Base-by-base conservation (phyloP, 2,797 vertebrate genomes). In the Myiotriccus ornatus region DNA sequence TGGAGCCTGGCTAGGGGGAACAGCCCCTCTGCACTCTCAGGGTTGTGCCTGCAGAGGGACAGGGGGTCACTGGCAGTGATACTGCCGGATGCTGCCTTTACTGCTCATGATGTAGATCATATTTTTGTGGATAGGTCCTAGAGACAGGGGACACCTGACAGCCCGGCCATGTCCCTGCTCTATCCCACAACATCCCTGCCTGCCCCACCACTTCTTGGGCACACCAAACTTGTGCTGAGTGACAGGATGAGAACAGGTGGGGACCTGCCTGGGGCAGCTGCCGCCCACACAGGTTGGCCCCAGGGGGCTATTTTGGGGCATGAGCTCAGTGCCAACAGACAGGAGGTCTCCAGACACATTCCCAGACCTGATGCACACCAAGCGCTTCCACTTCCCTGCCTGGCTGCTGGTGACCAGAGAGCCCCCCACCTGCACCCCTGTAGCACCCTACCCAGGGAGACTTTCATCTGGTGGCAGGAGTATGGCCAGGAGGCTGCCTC, bases 311-410 rank as follows among this genome's bases (percentile, higher is more conserved):
- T 97, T 97, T 97, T 55, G 59, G 87, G 96, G 94, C 64, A 52
- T 97, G 95, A 97, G 94, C 93, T 97, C 94, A 96, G 44, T 25
- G 69, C 90, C 94, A 95, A 94, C 96, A 94, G 86, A 90, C n/a
- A 2, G 28, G 44, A 60, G 44, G 34, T 71, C 35, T 43, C 79
- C 18, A 52, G 49, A 49, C 6, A 10, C 32, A 65, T 96, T 91
- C 78, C 60, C 6, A 20, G 50, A 49, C 25, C 44, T 53, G n/a
- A 12, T 14, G 18, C 59, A 59, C 3, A 20, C 64, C 37, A 43
- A 43, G 32, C 3, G 1, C 34, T 39, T 18, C 37, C 14, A 8
- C 53, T 63, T 77, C 46, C 25, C 71, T 55, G n/a, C 15, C n/a
- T 32, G 57, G 19, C 41, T 55, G 32, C 32, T 64, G 32, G 39